A percentile compares a stretch with the other conserved stretches of the same genome.
phyloP scores from a whole-genome alignment of 2,113 vertebrate species.

The Heterotilapia buettikoferi region DNA sequence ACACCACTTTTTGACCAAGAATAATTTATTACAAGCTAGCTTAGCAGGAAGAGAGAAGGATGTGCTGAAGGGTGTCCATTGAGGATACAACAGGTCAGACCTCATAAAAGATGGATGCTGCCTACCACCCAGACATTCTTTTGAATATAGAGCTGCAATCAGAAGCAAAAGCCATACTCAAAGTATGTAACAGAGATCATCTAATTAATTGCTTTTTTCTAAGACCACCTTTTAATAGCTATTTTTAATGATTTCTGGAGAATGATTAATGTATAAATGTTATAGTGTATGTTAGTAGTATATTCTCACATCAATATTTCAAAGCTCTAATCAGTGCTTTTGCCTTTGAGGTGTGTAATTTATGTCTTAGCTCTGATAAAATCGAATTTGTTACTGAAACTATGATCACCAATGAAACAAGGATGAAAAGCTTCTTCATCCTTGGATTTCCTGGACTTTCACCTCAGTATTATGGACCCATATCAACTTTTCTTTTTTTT shows the following conservation, averaged over 20 bases:
- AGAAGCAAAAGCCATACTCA: background rate
- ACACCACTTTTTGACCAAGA: background rate
- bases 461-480: slow-evolving; percentile 23
- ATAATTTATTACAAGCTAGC: background rate
- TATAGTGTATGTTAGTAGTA: background rate
- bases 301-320: background rate
- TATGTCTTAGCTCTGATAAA: background rate
- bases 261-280: background rate
- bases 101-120: background rate
- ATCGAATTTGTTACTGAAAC: background rate
- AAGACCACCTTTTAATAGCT: background rate
- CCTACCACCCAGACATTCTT: background rate
- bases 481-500: slow-evolving; percentile 42
- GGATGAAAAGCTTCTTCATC: slow-evolving; percentile 30
- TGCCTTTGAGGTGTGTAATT: background rate
- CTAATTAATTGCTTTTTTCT: background rate
- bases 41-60: background rate
- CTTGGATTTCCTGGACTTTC: slow-evolving; percentile 63
- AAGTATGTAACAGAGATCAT: background rate
- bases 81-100: background rate
- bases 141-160: background rate
- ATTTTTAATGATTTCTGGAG: background rate
- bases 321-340: background rate
- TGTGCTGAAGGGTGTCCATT: background rate
- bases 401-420: background rate